A percentile compares a stretch with the other conserved stretches of the same genome.
These are phyloP conservation scores for Rhodeus uyekii DNA, from an alignment of 2,797 vertebrate species.

Conservation along the genomic window DNA sequence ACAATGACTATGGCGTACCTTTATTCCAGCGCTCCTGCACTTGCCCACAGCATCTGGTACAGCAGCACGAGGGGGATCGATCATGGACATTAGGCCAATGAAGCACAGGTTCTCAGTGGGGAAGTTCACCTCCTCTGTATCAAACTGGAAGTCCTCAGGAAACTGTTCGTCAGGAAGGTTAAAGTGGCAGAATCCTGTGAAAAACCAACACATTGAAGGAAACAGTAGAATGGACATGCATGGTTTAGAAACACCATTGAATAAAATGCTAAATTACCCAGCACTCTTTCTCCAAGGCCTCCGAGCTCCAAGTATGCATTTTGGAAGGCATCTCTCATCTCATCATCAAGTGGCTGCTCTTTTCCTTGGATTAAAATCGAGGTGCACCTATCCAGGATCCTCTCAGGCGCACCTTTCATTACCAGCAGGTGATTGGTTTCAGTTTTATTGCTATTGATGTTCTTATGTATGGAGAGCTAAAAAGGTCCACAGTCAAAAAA, in stretches of 20 bases:
- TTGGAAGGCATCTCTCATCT: constrained; percentile 91
- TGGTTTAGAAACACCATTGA: neutral
- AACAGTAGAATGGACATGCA: neutral
- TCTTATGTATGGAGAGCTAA: constrained; percentile 91
- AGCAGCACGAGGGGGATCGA: constrained; percentile 87
- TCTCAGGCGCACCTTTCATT: constrained; percentile 94
- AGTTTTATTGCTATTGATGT: constrained; percentile 66
- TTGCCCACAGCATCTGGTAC: constrained; percentile 88
- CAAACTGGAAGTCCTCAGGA: constrained; percentile 83
- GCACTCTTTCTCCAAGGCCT: constrained; percentile 89
- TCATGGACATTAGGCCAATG: constrained; percentile 88
- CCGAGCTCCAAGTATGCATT: constrained; percentile 92
- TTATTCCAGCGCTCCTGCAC: constrained; percentile 88
- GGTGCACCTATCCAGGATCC: constrained; percentile 91
- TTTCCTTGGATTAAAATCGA: constrained; percentile 90
- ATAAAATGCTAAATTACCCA: constrained; percentile 71
- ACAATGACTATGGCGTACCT: constrained; percentile 67
- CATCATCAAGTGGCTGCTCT: constrained; percentile 87
- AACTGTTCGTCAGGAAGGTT: constrained; percentile 84
- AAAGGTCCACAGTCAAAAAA: neutral
- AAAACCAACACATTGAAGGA: neutral
- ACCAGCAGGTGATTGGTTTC: constrained; percentile 89
- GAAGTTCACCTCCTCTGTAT: constrained; percentile 85
- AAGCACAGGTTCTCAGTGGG: constrained; percentile 87
- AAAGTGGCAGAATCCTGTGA: constrained; percentile 83